Conservation (phyloP, 37 sponge, comb jelly and placozoan species). For the Spongilla lacustris region DNA sequence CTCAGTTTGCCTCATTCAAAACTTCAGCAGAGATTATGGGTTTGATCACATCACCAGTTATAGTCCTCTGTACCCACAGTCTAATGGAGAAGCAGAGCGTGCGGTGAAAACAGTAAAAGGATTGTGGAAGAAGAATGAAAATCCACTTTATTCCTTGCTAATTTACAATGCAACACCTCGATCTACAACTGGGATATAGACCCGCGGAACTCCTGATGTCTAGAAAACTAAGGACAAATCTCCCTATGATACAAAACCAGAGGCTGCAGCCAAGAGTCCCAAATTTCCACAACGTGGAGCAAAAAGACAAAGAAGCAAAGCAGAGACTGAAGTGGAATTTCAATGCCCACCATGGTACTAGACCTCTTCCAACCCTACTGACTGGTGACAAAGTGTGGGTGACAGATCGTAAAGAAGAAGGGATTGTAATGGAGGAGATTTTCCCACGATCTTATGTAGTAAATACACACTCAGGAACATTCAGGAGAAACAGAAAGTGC, state of each 20-base stretch:
- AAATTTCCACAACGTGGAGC: not conserved
- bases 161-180: slow-evolving; percentile 17
- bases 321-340: slow-evolving; percentile 18
- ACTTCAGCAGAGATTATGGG: slow-evolving; percentile 3
- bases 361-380: not conserved
- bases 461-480: too few relatives aligned
- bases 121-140: slow-evolving; percentile 23
- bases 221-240: slow-evolving; percentile 8
- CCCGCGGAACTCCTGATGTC: slow-evolving; percentile 32
- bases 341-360: not conserved
- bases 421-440: not conserved
- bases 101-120: not conserved
- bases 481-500: too few relatives aligned
- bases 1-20: slow-evolving; percentile 30
- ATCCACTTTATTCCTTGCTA: slow-evolving; percentile 11
- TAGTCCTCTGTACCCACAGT: slow-evolving; percentile 21
- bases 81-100: slow-evolving; percentile 54
- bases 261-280: slow-evolving; percentile 11
- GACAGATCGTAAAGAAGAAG: not conserved
- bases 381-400: slow-evolving; percentile 4
- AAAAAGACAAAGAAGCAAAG: not conserved
- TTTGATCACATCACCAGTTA: slow-evolving; percentile 34
- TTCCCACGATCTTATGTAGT: not conserved
- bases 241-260: not conserved
- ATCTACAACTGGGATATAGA: slow-evolving; percentile 15